These are phyloP conservation scores for Marronus borbonicus DNA, from an alignment of 2,888 invertebrate species.

Conservation along the genomic window DNA sequence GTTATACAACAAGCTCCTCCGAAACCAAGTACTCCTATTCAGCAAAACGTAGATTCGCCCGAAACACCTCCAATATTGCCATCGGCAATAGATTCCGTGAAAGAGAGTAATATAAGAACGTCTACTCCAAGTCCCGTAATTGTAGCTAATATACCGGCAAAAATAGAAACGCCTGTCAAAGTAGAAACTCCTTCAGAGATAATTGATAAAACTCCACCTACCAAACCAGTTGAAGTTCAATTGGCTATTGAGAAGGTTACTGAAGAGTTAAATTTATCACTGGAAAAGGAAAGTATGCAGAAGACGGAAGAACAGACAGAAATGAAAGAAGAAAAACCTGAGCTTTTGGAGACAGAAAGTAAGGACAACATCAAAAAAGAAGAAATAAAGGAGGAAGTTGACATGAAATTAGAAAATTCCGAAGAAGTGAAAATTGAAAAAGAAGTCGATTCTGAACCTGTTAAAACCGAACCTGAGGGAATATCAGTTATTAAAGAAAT, in stretches of 20 bases:
- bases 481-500: slow-evolving; percentile 65
- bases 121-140: slow-evolving; percentile 72
- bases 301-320: slow-evolving; percentile 56
- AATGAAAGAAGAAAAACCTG: slow-evolving; percentile 55
- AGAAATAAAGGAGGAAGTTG: slow-evolving; percentile 57
- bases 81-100: slow-evolving; percentile 27
- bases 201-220: background rate
- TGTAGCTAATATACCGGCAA: slow-evolving; percentile 61
- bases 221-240: slow-evolving; percentile 18
- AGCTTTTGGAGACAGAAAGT: slow-evolving; percentile 20
- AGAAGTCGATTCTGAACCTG: slow-evolving; percentile 57
- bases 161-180: slow-evolving; percentile 53
- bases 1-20: slow-evolving; percentile 51
- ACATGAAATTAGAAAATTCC: slow-evolving; percentile 59
- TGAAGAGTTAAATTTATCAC: slow-evolving; percentile 64
- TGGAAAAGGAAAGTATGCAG: slow-evolving; percentile 60
- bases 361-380: slow-evolving; percentile 22
- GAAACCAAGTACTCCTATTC: slow-evolving; percentile 9
- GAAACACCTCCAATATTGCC: slow-evolving; percentile 23
- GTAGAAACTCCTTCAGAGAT: slow-evolving; percentile 17
- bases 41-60: slow-evolving; percentile 22
- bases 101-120: slow-evolving; percentile 60
- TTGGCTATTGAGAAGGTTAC: slow-evolving; percentile 64
- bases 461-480: slow-evolving; percentile 58
- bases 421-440: slow-evolving; percentile 57